Conservation (phyloP, 1,140 invertebrate genomes). For the Thalassaphorura encarpata region DNA sequence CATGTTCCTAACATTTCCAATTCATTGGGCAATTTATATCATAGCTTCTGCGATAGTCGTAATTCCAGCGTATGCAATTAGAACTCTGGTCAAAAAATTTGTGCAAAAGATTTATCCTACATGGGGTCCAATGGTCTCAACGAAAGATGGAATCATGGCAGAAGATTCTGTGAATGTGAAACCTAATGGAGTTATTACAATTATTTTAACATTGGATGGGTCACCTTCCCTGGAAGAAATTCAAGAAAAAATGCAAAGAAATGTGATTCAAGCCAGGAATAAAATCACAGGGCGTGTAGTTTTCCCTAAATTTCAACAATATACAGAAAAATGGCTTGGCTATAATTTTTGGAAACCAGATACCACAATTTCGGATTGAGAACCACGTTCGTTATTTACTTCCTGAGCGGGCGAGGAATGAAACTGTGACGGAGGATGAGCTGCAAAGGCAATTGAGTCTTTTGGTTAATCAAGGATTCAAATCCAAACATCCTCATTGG, state of each 20-base stretch:
- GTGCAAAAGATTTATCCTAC: not conserved
- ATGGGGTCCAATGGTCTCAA: not conserved
- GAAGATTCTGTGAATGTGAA: not conserved
- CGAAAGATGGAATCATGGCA: not conserved
- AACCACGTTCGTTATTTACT: constrained; percentile 5
- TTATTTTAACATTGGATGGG: not conserved
- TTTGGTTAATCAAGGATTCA: not conserved
- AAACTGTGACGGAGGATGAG: not conserved
- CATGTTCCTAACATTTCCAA: not conserved
- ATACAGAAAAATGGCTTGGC: not conserved
- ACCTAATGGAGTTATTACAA: not conserved
- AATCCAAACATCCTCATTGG: constrained; percentile 7
- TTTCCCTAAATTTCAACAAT: constrained; percentile 7
- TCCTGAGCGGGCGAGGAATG: not conserved
- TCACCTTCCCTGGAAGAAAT: not conserved
- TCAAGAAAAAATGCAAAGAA: not conserved
- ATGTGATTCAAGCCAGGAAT: not conserved
- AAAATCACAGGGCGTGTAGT: not conserved
- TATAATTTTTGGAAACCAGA: constrained; percentile 19
- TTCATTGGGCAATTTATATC: not conserved
- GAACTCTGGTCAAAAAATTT: not conserved
- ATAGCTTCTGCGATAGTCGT: not conserved
- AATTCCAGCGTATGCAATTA: not conserved
- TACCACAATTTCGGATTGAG: constrained; percentile 12
- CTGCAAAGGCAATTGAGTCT: not conserved